Base-by-base conservation (phyloP, 1,140 invertebrate genomes). In the Lepidurus couesii region DNA sequence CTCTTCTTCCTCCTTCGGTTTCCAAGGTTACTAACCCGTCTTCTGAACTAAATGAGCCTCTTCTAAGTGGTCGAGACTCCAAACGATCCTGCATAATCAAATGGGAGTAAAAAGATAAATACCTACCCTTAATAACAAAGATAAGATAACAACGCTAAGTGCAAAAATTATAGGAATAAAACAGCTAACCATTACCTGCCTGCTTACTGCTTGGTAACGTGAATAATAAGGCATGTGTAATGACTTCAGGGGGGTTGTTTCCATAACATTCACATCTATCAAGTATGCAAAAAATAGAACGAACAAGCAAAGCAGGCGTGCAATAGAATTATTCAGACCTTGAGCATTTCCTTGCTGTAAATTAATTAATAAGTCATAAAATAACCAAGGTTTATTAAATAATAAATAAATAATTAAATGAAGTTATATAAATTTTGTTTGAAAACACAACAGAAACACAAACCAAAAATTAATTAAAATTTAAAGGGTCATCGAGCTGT, bases 211-310 rank as follows among this genome's bases (percentile, higher is more conserved):
- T 65, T 77, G 43, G 24, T 77, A 77, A 34, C 76, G 76, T 16
- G 45, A 34, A 65, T 53, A 77, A 65, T 77, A 77, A 77, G 76
- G 76, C 76, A 77, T 77, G 76, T 34, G 76, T 26, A 53, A 53
- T 43, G 76, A 42, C 76, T 77, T 43, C 65, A 77, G 53, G 11
- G 76, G 76, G 65, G 76, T 77, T 42, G 45, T 44, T 45, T 77
- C 76, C 76, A 77, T 45, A 77, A 65, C 53, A 65, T 65, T 65
- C 34, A 65, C 53, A 65, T 65, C 53, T 65, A 21, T 65, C 21
- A 65, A 65, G 21, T n/a, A 65, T n/a, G 13, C 7, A 65, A 65
- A 16, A 65, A 65, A 65, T 65, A 47, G 21, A 65, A 65, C 13
- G 13, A 65, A 65, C 16, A 16, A n/a, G 53, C 53, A 65, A 65